Evolutionary conservation across 92 coral and sea anemone species (phyloP).

Genomic region (Umimayanthus kanabou): DNA sequence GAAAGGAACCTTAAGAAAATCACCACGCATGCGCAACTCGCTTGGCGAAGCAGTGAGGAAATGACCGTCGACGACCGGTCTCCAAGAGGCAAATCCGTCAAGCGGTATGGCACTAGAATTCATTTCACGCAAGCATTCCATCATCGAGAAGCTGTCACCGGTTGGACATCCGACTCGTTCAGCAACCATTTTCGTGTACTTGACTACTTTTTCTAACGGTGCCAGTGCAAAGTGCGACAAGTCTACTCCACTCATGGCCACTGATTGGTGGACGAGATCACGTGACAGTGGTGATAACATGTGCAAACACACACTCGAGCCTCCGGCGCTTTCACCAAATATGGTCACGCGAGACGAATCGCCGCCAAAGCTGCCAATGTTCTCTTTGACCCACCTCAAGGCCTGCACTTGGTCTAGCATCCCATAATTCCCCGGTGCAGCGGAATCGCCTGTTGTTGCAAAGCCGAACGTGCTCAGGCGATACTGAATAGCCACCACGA

Average conservation of each 20-base stretch:
- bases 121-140: constrained; percentile 49
- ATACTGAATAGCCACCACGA: constrained; percentile 39
- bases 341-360: constrained; percentile 39
- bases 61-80: constrained; percentile 55
- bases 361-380: constrained; percentile 40
- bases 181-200: constrained; percentile 41
- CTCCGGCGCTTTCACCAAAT: constrained; percentile 45
- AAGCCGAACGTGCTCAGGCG: constrained; percentile 32
- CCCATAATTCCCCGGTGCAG: constrained; percentile 35
- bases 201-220: constrained; percentile 21
- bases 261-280: constrained; percentile 32
- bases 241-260: constrained; percentile 43
- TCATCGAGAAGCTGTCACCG: constrained; percentile 28
- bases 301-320: constrained; percentile 41
- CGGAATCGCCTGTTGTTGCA: constrained; percentile 35
- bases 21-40: constrained; percentile 35
- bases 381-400: constrained; percentile 38
- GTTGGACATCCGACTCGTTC: constrained; percentile 35
- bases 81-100: constrained; percentile 34
- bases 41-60: constrained; percentile 57
- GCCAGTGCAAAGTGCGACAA: constrained; percentile 22
- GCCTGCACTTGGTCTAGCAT: constrained; percentile 41
- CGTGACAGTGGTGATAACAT: constrained; percentile 43
- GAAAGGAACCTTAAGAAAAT: constrained; percentile 34
- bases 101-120: constrained; percentile 9